These are phyloP conservation scores for Augiades crinisus DNA, from an alignment of 2,888 invertebrate genomes.

Conservation along the genomic window DNA sequence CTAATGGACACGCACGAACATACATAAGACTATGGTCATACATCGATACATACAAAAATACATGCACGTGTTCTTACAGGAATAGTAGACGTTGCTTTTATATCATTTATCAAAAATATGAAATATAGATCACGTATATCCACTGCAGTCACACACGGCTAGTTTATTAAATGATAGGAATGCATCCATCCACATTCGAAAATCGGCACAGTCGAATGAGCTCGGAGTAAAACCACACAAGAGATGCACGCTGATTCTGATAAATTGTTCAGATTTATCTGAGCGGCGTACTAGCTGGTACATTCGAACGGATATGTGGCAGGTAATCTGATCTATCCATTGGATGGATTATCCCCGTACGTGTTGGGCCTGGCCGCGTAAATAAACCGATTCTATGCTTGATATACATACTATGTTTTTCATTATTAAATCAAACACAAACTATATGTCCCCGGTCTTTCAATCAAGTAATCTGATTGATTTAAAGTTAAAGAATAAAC, in stretches of 20 bases:
- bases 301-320: slow-evolving; percentile 18
- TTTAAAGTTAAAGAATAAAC: too few species aligned
- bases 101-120: too few species aligned
- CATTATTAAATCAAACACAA: too few species aligned
- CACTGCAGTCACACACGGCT: not conserved
- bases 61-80: too few species aligned
- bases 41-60: too few species aligned
- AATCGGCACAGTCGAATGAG: slow-evolving; percentile 19
- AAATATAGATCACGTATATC: too few species aligned
- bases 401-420: not conserved
- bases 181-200: slow-evolving; percentile 20
- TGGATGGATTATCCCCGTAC: slow-evolving; percentile 8
- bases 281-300: slow-evolving; percentile 31
- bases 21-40: too few species aligned
- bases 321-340: slow-evolving; percentile 24
- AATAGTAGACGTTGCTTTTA: too few species aligned
- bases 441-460: too few species aligned
- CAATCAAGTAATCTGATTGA: too few species aligned
- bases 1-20: too few species aligned
- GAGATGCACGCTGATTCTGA: slow-evolving; percentile 41
- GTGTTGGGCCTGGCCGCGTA: not conserved
- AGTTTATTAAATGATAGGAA: slow-evolving; percentile 18
- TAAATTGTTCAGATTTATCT: slow-evolving; percentile 35
- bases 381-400: not conserved
- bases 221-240: slow-evolving; percentile 32